phyloP scores from a whole-genome alignment of 2,797 vertebrate genomes.

The Eupleurogrammus muticus region DNA sequence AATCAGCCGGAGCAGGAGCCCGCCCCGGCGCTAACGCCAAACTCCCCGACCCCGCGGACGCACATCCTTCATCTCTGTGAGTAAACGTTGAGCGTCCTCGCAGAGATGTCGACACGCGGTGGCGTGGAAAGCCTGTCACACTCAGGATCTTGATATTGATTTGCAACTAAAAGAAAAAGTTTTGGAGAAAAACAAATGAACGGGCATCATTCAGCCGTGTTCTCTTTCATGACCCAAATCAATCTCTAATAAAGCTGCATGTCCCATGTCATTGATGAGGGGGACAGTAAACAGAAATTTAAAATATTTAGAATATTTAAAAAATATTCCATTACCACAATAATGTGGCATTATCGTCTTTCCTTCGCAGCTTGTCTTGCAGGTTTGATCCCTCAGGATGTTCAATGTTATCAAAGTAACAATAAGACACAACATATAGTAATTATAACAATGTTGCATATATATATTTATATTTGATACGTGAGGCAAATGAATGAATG shows the following conservation, averaged over 20 bases:
- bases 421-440: no score
- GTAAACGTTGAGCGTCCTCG: constrained; percentile 38
- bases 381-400: no score
- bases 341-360: no score
- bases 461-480: no score
- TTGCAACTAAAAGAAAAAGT: constrained; percentile 13
- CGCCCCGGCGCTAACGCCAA: constrained; percentile 62
- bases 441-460: no score
- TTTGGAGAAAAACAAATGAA: constrained; percentile 5
- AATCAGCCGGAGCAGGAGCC: constrained; percentile 64
- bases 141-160: constrained; percentile 2
- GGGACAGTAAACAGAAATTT: no score
- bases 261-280: no score
- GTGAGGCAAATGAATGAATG: no score
- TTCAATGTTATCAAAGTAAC: no score
- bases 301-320: no score
- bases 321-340: no score
- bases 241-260: not conserved
- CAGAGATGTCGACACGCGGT: constrained; percentile 20
- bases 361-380: no score
- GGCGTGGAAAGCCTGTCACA: constrained; percentile 5
- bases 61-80: constrained; percentile 52
- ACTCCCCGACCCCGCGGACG: constrained; percentile 59
- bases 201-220: constrained; percentile 20
- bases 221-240: constrained; percentile 5